Conservation (phyloP, 2,113 vertebrate genomes). For the Festucalex cinctus region DNA sequence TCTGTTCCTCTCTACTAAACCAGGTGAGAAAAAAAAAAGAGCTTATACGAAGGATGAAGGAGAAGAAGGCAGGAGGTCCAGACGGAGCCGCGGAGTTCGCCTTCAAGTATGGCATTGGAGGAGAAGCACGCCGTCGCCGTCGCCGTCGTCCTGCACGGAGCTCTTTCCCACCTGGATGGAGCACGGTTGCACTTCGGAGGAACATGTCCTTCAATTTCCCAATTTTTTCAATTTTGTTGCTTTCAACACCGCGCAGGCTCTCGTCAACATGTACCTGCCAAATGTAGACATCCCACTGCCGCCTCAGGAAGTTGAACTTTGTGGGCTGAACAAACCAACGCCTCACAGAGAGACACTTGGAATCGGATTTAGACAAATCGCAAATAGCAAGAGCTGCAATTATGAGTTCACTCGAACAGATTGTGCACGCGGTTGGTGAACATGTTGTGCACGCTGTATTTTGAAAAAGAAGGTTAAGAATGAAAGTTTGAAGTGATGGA, state of each 20-base stretch:
- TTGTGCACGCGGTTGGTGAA: no score
- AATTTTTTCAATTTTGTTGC: no score
- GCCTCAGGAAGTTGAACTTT: no score
- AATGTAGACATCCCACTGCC: no score
- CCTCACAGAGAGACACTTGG: no score
- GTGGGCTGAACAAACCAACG: no score
- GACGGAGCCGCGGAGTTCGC: neutral
- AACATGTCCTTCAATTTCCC: neutral
- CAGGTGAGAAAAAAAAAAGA: conserved; percentile 3
- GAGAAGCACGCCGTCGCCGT: neutral
- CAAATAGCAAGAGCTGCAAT: no score
- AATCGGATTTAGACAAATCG: no score
- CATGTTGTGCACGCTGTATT: no score
- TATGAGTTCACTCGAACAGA: no score
- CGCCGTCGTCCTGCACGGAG: neutral
- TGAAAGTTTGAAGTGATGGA: no score
- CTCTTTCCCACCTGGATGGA: neutral
- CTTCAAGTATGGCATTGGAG: neutral
- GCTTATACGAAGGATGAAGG: neutral
- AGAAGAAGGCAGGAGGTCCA: neutral
- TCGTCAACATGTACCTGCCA: neutral
- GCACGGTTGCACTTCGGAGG: neutral
- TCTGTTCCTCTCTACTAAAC: conserved; percentile 1
- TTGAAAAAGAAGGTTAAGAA: no score
- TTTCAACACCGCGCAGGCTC: neutral